Evolutionary conservation across 1,140 invertebrate genomes (phyloP).

Genomic region (Temnothorax nylanderi): DNA sequence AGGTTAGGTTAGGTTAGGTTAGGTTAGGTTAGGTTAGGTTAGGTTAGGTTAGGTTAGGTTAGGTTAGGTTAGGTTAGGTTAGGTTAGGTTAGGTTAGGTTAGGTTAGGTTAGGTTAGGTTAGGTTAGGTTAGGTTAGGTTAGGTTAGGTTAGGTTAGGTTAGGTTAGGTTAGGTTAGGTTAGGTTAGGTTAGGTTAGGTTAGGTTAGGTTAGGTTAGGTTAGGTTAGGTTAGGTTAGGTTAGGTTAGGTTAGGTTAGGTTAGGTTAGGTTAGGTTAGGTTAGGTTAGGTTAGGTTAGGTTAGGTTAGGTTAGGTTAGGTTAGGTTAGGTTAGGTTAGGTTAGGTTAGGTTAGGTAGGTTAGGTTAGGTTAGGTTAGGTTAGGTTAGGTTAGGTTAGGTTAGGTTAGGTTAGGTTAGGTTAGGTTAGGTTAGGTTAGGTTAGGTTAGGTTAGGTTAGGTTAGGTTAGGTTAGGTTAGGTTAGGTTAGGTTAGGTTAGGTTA

Average conservation of each 20-base stretch:
- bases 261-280: not conserved
- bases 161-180: not conserved
- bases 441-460: not conserved
- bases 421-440: not conserved
- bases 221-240: not conserved
- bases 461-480: not conserved
- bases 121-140: constrained; percentile 8
- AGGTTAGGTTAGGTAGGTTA: too few relatives aligned
- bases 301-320: not conserved
- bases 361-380: not conserved
- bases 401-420: not conserved
- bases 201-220: not conserved
- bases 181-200: not conserved
- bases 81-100: constrained; percentile 15
- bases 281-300: not conserved
- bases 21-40: constrained; percentile 17
- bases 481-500: not conserved
- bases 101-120: constrained; percentile 9
- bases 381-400: not conserved
- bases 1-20: constrained; percentile 15
- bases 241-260: not conserved
- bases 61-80: constrained; percentile 12
- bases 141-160: not conserved
- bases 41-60: constrained; percentile 15
- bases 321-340: not conserved